Conservation (phyloP, 2,797 vertebrate genomes). For the Pantherophis alleghaniensis region DNA sequence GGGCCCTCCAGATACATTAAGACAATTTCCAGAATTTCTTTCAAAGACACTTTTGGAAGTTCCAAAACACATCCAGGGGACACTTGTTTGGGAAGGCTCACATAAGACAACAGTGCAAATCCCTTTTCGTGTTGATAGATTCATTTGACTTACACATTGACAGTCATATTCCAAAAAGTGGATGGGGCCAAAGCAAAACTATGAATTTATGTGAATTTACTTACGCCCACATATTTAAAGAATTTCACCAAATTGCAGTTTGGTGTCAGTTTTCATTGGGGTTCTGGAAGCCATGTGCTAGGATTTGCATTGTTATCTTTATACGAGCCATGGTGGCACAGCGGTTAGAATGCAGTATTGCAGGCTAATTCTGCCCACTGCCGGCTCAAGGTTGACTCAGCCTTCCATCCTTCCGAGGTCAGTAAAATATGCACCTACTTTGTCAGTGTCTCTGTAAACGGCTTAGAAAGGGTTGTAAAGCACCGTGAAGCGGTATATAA, state of each 20-base stretch:
- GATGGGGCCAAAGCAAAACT: background rate
- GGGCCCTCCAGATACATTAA: background rate
- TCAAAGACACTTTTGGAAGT: background rate
- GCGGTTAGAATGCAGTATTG: background rate
- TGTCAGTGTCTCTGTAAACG: background rate
- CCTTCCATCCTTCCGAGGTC: background rate
- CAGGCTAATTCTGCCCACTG: background rate
- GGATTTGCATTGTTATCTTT: background rate
- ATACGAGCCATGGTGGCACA: background rate
- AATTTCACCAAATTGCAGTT: background rate
- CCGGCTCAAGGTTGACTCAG: background rate
- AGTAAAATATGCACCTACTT: background rate
- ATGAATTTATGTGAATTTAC: background rate
- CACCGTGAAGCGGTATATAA: background rate
- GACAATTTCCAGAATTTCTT: background rate
- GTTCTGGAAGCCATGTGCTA: background rate
- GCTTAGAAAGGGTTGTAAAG: background rate
- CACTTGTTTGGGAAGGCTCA: background rate
- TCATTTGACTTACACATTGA: background rate
- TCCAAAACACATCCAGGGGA: background rate
- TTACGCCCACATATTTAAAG: background rate
- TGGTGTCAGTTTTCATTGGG: background rate
- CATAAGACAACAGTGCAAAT: background rate
- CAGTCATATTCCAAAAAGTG: background rate
- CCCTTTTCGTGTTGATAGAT: background rate